Evolutionary conservation across 2,797 vertebrate species (phyloP), one percentile per base, ranked within the genome.

Genomic region (Decapterus maruadsi): DNA sequence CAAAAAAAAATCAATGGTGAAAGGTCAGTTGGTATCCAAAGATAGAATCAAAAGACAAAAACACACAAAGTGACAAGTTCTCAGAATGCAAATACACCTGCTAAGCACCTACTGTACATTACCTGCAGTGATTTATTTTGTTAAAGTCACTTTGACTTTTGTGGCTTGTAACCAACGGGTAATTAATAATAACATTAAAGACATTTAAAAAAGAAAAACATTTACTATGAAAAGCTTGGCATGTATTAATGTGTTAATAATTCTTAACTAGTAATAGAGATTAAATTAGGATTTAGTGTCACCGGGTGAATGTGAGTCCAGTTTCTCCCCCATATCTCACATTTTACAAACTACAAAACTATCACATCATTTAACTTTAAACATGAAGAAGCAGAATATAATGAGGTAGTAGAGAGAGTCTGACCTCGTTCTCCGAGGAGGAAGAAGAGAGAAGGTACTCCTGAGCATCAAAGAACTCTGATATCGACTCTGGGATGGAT

Each of bases 371-470:
- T 68, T 63, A 0, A 2, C 17, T 75, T n/a, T 64, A 50, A 63
- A 64, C 43, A 34, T 14, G 31, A 58, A 62, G 61, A 38, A 60
- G 26, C 64, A 29, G 67, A 38, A 36, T 17, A 58, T 10, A 36
- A 10, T 2, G 16, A 58, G 12, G 12, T 22, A 58, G 7, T 20
- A 59, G 40, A 36, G 10, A 4, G 7, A n/a, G 1, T 61, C 70
- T 94, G 59, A 99, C 98, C 97, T 99, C 98, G 43, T 99, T 99
- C 90, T 99, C 98, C 72, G 98, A 99, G 78, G 98, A 99, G 72
- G 98, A 99, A n/a, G 97, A 97, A 62, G 98, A 99, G 42, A 99
- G 92, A 0, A 99, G 94, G 84, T 98, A 97, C 92, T 99, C 98
- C 87, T 98, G 96, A 12, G 98, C 98, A 66, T 99, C 98, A 80